phyloP scores from a whole-genome alignment of 2,113 vertebrate species.

The Perca fluviatilis region DNA sequence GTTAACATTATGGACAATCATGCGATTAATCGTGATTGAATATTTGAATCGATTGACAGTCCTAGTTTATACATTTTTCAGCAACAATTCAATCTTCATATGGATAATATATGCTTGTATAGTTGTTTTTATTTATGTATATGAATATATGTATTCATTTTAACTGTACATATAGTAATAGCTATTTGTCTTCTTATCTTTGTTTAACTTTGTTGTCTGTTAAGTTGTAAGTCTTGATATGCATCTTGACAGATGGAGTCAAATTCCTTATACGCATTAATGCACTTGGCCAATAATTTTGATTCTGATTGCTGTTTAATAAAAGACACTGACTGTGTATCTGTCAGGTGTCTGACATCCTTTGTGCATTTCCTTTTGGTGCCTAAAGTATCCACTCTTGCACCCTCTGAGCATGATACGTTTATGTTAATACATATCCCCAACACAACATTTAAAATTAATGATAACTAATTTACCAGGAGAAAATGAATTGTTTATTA shows the following conservation, averaged over 20 bases:
- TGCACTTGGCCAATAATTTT: background rate
- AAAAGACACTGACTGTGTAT: conserved; percentile 3
- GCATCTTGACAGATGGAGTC: background rate
- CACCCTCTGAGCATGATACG: conserved; percentile 31
- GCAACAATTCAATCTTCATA: background rate
- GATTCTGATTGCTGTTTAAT: conserved; percentile 16
- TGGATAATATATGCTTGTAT: background rate
- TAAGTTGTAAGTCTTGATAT: background rate
- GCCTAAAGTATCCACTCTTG: conserved; percentile 55
- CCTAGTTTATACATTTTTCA: background rate
- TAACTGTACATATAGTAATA: background rate
- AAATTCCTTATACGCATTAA: background rate
- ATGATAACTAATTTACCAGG: conserved; percentile 83
- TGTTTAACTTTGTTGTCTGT: background rate
- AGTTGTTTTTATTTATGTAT: background rate
- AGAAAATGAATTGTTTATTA: conserved; percentile 82
- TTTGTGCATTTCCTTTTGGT: conserved; percentile 38
- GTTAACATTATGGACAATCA: too few species aligned
- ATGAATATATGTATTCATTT: background rate
- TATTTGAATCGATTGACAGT: too few species aligned
- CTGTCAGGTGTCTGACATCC: conserved; percentile 25
- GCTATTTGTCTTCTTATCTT: background rate
- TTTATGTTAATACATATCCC: conserved; percentile 71
- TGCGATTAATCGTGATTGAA: too few species aligned
- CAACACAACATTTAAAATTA: conserved; percentile 81